phyloP scores from a whole-genome alignment of 1,140 invertebrate genomes.

The Zaprionus gabonicus region DNA sequence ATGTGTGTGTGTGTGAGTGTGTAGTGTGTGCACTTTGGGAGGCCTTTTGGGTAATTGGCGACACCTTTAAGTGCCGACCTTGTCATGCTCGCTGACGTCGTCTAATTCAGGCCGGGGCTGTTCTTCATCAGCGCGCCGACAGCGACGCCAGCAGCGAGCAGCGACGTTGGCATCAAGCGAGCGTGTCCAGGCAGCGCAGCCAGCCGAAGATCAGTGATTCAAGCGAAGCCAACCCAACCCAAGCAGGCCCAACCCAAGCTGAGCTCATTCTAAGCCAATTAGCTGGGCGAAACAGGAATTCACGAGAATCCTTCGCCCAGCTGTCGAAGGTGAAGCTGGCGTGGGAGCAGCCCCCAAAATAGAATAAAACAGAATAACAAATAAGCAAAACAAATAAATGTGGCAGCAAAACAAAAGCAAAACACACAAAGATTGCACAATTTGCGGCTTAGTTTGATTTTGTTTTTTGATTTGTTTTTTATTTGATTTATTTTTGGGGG shows the following conservation, averaged over 20 bases:
- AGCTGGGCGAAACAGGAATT: conserved; percentile 69
- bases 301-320: conserved; percentile 45
- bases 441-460: neutral
- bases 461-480: conserved; percentile 23
- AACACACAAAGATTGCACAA: conserved; percentile 42
- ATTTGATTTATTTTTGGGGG: conserved; percentile 24
- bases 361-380: conserved; percentile 10
- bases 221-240: conserved; percentile 3
- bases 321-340: conserved; percentile 31
- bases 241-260: conserved; percentile 30
- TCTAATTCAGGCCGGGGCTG: conserved; percentile 81
- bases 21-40: conserved; percentile 20
- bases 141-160: conserved; percentile 23
- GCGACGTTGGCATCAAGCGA: conserved; percentile 17
- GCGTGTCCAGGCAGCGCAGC: conserved; percentile 28
- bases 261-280: conserved; percentile 61
- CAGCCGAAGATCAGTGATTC: conserved; percentile 14
- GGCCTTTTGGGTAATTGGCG: conserved; percentile 68
- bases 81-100: conserved; percentile 79
- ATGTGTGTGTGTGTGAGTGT: neutral
- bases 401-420: conserved; percentile 3
- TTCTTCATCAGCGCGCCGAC: conserved; percentile 77
- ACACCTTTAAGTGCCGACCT: conserved; percentile 81
- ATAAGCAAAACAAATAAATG: neutral
- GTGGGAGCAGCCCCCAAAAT: neutral